phyloP scores from a whole-genome alignment of 2,888 invertebrate genomes.

The Ectemnius continuus region DNA sequence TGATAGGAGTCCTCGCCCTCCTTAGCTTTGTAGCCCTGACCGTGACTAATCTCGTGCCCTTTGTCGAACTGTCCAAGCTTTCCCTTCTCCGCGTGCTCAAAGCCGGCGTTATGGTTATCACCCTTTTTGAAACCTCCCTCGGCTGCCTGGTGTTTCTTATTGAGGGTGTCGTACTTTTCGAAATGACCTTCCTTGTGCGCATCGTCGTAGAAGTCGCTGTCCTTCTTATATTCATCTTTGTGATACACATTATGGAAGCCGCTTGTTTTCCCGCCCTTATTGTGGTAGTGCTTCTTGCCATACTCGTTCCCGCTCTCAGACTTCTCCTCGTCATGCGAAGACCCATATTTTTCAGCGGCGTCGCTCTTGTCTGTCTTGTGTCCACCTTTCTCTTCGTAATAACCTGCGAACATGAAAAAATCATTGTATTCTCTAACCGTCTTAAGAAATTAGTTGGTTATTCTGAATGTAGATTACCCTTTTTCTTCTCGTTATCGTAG shows the following conservation, averaged over 20 bases:
- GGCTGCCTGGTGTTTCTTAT: slow-evolving; percentile 80
- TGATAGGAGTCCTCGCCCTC: slow-evolving; percentile 81
- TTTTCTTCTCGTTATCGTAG: slow-evolving; percentile 80
- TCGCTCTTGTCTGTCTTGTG: slow-evolving; percentile 80
- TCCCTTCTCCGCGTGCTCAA: slow-evolving; percentile 79
- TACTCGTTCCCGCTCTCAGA: slow-evolving; percentile 81
- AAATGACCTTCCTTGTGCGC: slow-evolving; percentile 84
- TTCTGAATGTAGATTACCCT: slow-evolving; percentile 61
- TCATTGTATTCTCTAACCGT: neutral
- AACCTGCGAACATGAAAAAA: slow-evolving; percentile 68
- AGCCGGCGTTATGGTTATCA: slow-evolving; percentile 80
- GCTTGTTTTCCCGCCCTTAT: slow-evolving; percentile 85
- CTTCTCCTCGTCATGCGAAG: slow-evolving; percentile 80
- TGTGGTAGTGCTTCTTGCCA: slow-evolving; percentile 81
- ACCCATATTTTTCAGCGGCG: slow-evolving; percentile 80
- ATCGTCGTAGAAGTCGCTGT: slow-evolving; percentile 87
- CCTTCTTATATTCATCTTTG: slow-evolving; percentile 89
- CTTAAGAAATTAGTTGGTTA: neutral
- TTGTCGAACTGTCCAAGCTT: slow-evolving; percentile 81
- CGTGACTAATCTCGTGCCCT: slow-evolving; percentile 80
- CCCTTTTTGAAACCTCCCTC: slow-evolving; percentile 82
- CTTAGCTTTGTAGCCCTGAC: slow-evolving; percentile 81
- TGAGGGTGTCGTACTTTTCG: slow-evolving; percentile 82
- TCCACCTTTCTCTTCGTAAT: slow-evolving; percentile 80
- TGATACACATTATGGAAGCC: slow-evolving; percentile 87